Percentiles rank a stretch among this genome's conserved stretches.
Evolutionary conservation across 2,113 vertebrate genomes (phyloP).

Genomic region (Sialia sialis): DNA sequence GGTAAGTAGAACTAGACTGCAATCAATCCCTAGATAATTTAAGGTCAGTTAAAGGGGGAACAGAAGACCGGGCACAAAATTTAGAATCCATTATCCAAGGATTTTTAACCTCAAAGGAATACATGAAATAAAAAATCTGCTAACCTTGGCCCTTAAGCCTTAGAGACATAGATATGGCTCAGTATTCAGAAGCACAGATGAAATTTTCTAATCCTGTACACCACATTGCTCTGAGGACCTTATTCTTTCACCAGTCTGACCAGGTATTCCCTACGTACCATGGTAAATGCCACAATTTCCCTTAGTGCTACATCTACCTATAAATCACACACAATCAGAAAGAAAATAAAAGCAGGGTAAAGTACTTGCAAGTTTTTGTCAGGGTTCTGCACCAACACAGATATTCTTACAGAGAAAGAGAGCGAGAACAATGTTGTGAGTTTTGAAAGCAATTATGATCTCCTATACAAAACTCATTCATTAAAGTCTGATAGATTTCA

Average conservation of each 20-base stretch:
- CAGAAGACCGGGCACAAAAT: not conserved
- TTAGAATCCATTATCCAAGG: not conserved
- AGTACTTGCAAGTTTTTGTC: not conserved
- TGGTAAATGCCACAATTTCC: not conserved
- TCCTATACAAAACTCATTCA: not conserved
- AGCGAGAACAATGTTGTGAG: not conserved
- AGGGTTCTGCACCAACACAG: not conserved
- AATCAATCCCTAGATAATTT: not conserved
- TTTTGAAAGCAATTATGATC: slow-evolving; percentile 13
- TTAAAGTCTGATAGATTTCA: not conserved
- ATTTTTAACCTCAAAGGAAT: not conserved
- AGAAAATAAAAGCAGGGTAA: not conserved
- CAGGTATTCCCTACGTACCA: not conserved
- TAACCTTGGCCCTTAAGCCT: not conserved
- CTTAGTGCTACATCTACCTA: not conserved
- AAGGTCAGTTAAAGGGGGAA: not conserved
- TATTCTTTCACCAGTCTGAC: not conserved
- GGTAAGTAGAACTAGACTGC: not conserved
- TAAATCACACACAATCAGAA: slow-evolving; percentile 8
- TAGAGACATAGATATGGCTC: not conserved
- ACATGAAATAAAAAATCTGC: not conserved
- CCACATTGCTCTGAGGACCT: not conserved
- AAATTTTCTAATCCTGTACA: not conserved
- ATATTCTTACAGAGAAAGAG: not conserved
- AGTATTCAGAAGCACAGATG: not conserved